These are phyloP conservation scores for Mormyrops boulengeri DNA, from an alignment of 2,797 vertebrate genomes.

Conservation along the genomic window DNA sequence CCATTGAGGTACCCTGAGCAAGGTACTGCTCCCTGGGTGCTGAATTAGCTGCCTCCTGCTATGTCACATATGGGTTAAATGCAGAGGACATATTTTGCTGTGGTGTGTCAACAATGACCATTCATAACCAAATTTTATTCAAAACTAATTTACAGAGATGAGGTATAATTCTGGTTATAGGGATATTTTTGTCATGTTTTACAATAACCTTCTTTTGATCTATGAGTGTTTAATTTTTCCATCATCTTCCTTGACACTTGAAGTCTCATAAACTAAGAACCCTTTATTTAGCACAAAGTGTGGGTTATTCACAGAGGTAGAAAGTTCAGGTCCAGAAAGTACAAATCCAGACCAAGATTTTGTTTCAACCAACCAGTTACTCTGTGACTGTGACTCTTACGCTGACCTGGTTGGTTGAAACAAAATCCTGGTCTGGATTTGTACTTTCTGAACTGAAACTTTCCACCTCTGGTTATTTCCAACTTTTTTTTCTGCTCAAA, in stretches of 20 bases:
- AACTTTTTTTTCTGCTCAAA: background rate
- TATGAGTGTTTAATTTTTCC: slow-evolving; percentile 17
- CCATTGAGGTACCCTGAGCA: background rate
- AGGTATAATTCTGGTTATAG: background rate
- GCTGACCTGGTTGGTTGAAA: background rate
- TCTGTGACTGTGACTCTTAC: background rate
- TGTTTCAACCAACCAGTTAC: background rate
- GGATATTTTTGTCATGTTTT: background rate
- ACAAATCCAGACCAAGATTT: background rate
- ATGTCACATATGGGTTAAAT: background rate
- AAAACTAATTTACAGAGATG: background rate
- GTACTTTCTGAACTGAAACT: background rate
- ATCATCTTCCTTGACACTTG: slow-evolving; percentile 19
- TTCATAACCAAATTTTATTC: background rate
- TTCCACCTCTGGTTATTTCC: background rate
- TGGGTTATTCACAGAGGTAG: background rate
- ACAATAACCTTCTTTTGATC: slow-evolving; percentile 12
- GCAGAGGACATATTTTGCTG: background rate
- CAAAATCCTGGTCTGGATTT: background rate
- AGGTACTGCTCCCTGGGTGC: too few relatives aligned
- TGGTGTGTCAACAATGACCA: background rate
- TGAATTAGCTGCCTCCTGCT: background rate
- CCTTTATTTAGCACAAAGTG: slow-evolving; percentile 21
- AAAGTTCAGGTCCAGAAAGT: background rate
- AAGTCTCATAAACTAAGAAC: slow-evolving; percentile 22